Percentiles rank a stretch among this genome's conserved stretches.
Conservation (phyloP, 1,140 invertebrate genomes). For the Limonius californicus region DNA sequence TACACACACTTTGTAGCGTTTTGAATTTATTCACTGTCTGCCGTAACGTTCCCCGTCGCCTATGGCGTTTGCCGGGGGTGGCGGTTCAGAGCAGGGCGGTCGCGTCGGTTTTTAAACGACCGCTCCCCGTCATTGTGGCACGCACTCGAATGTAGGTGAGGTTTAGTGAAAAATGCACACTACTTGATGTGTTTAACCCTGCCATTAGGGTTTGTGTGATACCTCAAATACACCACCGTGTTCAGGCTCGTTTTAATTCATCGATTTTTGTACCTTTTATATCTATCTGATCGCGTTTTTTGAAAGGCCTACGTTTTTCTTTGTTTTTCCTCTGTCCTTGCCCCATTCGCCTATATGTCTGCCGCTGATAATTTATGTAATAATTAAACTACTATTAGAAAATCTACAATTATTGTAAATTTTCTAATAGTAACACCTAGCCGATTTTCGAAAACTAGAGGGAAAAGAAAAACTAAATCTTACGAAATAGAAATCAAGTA, state of each 20-base stretch:
- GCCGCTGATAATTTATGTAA: too few species aligned
- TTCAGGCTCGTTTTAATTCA: constrained; percentile 28
- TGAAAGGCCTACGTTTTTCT: too few species aligned
- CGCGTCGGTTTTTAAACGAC: neutral
- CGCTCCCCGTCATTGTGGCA: constrained; percentile 4
- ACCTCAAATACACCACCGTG: constrained; percentile 44
- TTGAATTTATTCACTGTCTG: constrained; percentile 24
- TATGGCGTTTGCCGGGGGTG: neutral
- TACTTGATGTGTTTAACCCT: constrained; percentile 46
- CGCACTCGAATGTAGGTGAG: constrained; percentile 13
- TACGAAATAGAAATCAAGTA: too few species aligned
- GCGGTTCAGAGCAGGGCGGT: neutral
- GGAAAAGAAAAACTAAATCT: too few species aligned
- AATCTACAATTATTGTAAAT: too few species aligned
- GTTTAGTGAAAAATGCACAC: constrained; percentile 43
- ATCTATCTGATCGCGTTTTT: neutral
- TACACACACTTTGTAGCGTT: constrained; percentile 18
- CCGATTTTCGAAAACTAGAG: too few species aligned
- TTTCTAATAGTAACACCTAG: too few species aligned
- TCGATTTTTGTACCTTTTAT: constrained; percentile 19
- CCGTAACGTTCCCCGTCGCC: constrained; percentile 10
- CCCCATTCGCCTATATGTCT: too few species aligned
- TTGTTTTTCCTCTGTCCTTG: too few species aligned
- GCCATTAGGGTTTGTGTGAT: constrained; percentile 46
- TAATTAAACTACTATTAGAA: too few species aligned